Evolutionary conservation across 2,113 vertebrate species (phyloP).

Genomic region (Pipa parva): DNA sequence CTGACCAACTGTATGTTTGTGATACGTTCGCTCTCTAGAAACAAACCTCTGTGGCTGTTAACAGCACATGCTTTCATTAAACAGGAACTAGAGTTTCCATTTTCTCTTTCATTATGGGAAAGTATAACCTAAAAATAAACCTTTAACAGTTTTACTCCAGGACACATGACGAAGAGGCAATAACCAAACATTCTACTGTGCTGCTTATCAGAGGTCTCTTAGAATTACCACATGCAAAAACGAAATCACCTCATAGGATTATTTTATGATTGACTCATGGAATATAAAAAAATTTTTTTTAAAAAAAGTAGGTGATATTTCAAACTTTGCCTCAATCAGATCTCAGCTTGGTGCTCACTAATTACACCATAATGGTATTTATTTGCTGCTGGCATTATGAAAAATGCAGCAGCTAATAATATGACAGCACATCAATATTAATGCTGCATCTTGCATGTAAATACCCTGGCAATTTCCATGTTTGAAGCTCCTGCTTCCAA

Average conservation of each 20-base stretch:
- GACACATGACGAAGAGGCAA: not conserved
- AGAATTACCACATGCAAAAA: not conserved
- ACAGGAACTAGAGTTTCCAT: too few relatives aligned
- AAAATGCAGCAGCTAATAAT: conserved; percentile 50
- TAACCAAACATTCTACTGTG: not conserved
- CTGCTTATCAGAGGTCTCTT: not conserved
- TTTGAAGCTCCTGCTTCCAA: not conserved
- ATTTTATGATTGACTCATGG: conserved; percentile 10
- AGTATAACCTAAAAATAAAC: not conserved
- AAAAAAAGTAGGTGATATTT: conserved; percentile 43
- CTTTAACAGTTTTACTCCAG: not conserved
- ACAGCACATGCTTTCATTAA: too few relatives aligned
- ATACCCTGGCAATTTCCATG: not conserved
- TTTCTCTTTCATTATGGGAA: not conserved
- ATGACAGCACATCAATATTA: conserved; percentile 56
- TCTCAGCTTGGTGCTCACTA: conserved; percentile 56
- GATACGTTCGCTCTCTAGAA: too few relatives aligned
- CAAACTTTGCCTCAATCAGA: conserved; percentile 41
- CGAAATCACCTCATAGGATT: not conserved
- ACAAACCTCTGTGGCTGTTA: too few relatives aligned
- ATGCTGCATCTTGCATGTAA: conserved; percentile 49
- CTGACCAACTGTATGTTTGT: too few relatives aligned
- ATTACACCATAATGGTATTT: conserved; percentile 55
- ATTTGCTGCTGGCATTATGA: conserved; percentile 48
- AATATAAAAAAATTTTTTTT: conserved; percentile 29